Percentiles rank a stretch among this genome's conserved stretches.
Evolutionary conservation across 1,140 invertebrate genomes (phyloP).

Genomic region (Scaptomyza graminum): DNA sequence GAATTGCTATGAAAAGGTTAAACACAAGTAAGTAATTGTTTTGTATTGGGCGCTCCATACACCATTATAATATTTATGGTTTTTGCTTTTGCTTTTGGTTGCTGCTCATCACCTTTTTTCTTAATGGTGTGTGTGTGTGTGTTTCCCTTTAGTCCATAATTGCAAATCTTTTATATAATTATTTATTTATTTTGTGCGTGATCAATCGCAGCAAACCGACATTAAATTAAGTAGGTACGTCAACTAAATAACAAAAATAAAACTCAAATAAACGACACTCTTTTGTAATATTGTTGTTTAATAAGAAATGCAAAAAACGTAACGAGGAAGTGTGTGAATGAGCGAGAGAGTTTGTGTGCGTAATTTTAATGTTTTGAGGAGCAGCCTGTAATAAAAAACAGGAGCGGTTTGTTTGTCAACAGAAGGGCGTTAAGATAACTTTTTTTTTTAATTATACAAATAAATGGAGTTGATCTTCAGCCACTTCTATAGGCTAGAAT

Average conservation of each 20-base stretch:
- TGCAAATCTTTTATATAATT: conserved; percentile 41
- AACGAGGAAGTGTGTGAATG: conserved; percentile 61
- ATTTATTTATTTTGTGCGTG: conserved; percentile 54
- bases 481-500: background rate
- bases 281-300: conserved; percentile 18
- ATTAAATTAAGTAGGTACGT: conserved; percentile 51
- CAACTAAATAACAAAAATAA: conserved; percentile 29
- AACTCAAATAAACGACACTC: conserved; percentile 11
- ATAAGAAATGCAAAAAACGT: conserved; percentile 62
- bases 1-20: conserved; percentile 63
- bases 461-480: conserved; percentile 27
- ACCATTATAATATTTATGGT: conserved; percentile 58
- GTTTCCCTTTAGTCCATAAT: conserved; percentile 55
- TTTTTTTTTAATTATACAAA: too few relatives aligned
- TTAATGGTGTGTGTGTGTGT: conserved; percentile 17
- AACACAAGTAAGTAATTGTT: conserved; percentile 68
- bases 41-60: conserved; percentile 41
- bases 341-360: conserved; percentile 34
- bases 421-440: background rate
- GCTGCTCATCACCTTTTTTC: conserved; percentile 27
- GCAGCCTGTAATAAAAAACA: background rate
- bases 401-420: background rate
- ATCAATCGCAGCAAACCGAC: conserved; percentile 30
- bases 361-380: conserved; percentile 48
- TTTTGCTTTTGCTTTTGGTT: conserved; percentile 16